Base-by-base conservation (phyloP, 2,113 vertebrate genomes). In the Dicentrarchus labrax region DNA sequence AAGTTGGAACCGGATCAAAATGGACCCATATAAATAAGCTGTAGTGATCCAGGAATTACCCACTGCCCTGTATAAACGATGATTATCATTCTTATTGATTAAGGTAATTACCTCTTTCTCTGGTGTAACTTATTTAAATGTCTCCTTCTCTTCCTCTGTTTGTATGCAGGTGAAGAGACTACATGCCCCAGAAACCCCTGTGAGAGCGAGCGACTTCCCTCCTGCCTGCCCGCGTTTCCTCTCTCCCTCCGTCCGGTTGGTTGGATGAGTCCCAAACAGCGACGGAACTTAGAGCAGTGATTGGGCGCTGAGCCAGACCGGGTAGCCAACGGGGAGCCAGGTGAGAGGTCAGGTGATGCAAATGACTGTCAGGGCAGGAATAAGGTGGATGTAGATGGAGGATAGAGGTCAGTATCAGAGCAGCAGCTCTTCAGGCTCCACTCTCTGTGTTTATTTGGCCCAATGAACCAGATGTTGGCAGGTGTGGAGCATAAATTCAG, bases 191-290 rank as follows among this genome's bases (percentile, higher is more conserved):
- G 76, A 87, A 90, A 5, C 67, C 80, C 60, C 70, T 69, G 67
- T 88, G 78, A 89, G 80, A 73, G 64, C 7, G 12, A 64, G 30
- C 2, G 2, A 70, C 62, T 9, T 12, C 74, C 30, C 30, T 30
- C 30, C 76, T 68, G 65, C 62, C 72, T 1, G 43, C 67, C 70
- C 15, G 60, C 19, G 59, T 79, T 50, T 80, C 82, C 41, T 45
- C 62, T 72, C 69, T 84, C 72, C 83, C 36, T 90, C 82, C 84
- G 57, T 88, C 90, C 70, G 21, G 66, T 76, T 83, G 93, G 82
- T 94, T 93, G 91, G 90, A 94, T 95, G 94, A 89, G 84, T 94
- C 88, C 89, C 91, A 90, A 81, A 89, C 88, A 90, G 83, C 86
- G 10, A 60, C 91, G 30, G 62, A 75, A 76, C 82, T 54, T 71